Base-by-base conservation (phyloP, 1,140 invertebrate genomes). In the Frieseomelitta varia region DNA sequence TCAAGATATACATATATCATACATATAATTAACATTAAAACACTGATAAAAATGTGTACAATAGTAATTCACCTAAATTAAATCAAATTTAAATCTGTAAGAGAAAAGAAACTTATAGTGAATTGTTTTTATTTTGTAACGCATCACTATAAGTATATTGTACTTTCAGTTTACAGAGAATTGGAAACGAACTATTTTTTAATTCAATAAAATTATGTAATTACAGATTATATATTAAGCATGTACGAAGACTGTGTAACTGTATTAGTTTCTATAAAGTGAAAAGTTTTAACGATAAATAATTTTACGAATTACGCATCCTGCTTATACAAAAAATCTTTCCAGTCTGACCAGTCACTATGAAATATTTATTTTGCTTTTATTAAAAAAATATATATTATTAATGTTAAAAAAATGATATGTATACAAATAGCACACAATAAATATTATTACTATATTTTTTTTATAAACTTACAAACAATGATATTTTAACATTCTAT, bases 1-100 rank as follows among this genome's bases (percentile, higher is more conserved):
- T 93, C 93, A 94, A 93, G 91, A 94, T 93, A 94, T 94, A 94
- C 92, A 93, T 91, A 94, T 93, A 93, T 93, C 91, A 92, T 94
- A 94, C 93, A 94, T 91, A 90, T 93, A 91, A 91, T 94, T 80
- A 84, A 85, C 27, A 76, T 75, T 86, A 68, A 67, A 87, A 90
- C 81, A 81, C 85, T 85, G 85, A 89, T 88, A 67, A 71, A 85
- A 71, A 71, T 81, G 83, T 83, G 85, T 74, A 65, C 53, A 76
- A 19, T 61, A 88, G 67, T 14, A 63, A 17, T 55, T 47, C 8
- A 47, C 14, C 12, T 77, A 83, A 78, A 82, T 55, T 34, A 71
- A 71, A 82, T 24, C 69, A 27, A 51, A 71, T 83, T 73, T 69
- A 47, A 65, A 71, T 85, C 0, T 55, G 27, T 73, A 58, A 56